A percentile compares a stretch with the other conserved stretches of the same genome.
These are phyloP conservation scores for Macrobrachium rosenbergii DNA, from an alignment of 1,140 invertebrate species.

Conservation along the genomic window DNA sequence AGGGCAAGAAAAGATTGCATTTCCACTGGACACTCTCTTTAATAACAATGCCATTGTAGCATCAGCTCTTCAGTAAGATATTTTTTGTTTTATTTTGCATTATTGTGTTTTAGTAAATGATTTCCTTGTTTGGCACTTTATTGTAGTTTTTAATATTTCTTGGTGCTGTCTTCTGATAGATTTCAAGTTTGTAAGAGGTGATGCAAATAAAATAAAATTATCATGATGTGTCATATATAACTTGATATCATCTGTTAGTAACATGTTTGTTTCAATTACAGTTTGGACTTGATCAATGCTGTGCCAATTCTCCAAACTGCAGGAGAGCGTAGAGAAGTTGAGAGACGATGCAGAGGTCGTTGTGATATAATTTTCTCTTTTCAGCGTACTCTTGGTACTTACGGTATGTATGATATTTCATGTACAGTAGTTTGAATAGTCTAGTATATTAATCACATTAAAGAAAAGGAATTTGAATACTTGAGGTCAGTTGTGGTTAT, in stretches of 20 bases:
- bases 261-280: neutral
- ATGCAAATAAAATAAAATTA: too few relatives aligned
- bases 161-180: too few relatives aligned
- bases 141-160: too few relatives aligned
- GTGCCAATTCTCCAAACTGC: slow-evolving; percentile 51
- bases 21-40: slow-evolving; percentile 49
- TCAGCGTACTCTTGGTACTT: slow-evolving; percentile 40
- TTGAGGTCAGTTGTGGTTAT: too few relatives aligned
- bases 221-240: too few relatives aligned
- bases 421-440: too few relatives aligned
- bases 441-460: too few relatives aligned
- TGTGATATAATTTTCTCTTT: slow-evolving; percentile 49
- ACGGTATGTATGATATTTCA: neutral
- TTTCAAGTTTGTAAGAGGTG: too few relatives aligned
- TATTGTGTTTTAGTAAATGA: neutral
- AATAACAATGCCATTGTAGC: slow-evolving; percentile 53
- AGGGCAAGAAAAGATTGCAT: slow-evolving; percentile 49
- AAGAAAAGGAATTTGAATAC: too few relatives aligned
- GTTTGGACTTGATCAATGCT: slow-evolving; percentile 46
- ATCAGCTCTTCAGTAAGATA: slow-evolving; percentile 48
- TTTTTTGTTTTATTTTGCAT: neutral
- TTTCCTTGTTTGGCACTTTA: neutral
- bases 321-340: slow-evolving; percentile 37
- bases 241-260: too few relatives aligned
- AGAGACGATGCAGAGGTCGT: slow-evolving; percentile 34